Base-by-base conservation (phyloP, 2,888 invertebrate genomes). In the Mellilla xanthometata region DNA sequence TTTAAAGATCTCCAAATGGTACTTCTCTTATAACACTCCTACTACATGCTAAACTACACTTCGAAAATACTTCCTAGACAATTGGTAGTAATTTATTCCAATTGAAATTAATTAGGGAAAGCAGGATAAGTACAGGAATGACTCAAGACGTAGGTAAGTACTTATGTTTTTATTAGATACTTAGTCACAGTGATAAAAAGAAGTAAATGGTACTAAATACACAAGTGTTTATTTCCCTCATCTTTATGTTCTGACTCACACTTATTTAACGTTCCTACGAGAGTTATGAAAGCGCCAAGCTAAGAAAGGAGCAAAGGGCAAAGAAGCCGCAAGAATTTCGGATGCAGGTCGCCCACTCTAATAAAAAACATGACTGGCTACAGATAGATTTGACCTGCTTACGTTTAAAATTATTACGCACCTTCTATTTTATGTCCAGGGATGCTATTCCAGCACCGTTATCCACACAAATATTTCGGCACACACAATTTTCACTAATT, bases 401-500 rank as follows among this genome's bases (percentile, higher is more conserved):
- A 4, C 26, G 5, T 7, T 7, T 12, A 22, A 10, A 6, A 12
- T 9, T 13, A 13, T 31, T 38, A 62, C 79, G 59, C 75, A 83
- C 83, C 80, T 76, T 65, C 49, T 62, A 55, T 56, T 64, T 58
- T 54, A 63, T 51, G 57, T 73, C 69, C 73, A 71, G 62, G 47
- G 67, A 75, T 68, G 72, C 68, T 68, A 67, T 65, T 68, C 68
- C 65, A 69, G 69, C 75, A 70, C 76, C 62, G 71, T 68, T 72
- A 70, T 62, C 72, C 80, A 80, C 83, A 84, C 73, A 74, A 75
- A 78, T 62, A 78, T 60, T 67, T 74, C 69, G 60, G 67, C 76
- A 83, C 82, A 72, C 81, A 85, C 81, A 74, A 76, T 68, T 62
- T 62, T 68, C 71, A 74, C 77, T 74, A 19, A 78, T 75, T 60